These are phyloP conservation scores for Thripadectes ignobilis DNA, from an alignment of 2,797 vertebrate species.

Conservation along the genomic window DNA sequence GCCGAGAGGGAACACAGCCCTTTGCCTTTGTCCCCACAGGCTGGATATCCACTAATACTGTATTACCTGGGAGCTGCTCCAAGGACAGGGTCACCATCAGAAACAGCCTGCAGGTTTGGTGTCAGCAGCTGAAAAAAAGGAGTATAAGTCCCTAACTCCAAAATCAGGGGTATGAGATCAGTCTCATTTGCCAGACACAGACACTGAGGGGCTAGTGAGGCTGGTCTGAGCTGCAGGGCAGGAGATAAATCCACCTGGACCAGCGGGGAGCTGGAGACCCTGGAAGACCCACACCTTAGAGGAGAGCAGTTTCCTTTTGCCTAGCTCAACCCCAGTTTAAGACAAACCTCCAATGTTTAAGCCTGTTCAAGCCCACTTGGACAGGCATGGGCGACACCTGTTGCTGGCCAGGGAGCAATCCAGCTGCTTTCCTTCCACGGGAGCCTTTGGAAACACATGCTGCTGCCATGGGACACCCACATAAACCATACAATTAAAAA, in stretches of 20 bases:
- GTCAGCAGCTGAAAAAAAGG: background rate
- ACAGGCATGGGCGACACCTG: background rate
- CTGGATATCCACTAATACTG: background rate
- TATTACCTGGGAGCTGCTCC: background rate
- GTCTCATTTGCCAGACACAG: background rate
- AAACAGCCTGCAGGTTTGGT: background rate
- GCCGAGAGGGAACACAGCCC: no score
- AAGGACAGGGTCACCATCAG: background rate
- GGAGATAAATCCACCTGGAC: background rate
- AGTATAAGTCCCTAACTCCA: background rate
- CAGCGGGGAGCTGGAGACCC: background rate
- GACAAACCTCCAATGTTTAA: background rate
- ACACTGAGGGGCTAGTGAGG: fast-evolving
- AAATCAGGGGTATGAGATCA: background rate
- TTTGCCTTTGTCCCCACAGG: background rate
- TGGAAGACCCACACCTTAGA: background rate
- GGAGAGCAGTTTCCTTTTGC: background rate
- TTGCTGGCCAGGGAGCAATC: background rate
- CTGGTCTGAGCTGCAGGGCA: background rate
- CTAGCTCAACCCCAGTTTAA: background rate
- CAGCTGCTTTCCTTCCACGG: background rate
- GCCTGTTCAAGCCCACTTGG: fast-evolving
- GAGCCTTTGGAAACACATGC: fast-evolving
- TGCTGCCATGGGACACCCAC: background rate
- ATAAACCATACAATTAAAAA: background rate